phyloP scores from a whole-genome alignment of 2,888 invertebrate species.

The Meandrusa payeni region DNA sequence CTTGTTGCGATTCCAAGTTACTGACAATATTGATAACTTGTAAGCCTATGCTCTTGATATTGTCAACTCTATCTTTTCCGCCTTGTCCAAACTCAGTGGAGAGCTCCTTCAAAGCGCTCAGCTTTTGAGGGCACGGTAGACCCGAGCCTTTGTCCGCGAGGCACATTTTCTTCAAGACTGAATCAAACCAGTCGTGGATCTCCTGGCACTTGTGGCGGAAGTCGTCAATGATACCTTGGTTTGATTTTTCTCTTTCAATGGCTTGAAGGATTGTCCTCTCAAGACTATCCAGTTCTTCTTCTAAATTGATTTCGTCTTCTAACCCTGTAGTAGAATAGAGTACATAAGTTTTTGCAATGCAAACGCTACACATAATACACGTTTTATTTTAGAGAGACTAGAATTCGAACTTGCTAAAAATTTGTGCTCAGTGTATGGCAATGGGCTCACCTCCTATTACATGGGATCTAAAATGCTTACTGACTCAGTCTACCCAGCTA shows the following conservation, averaged over 20 bases:
- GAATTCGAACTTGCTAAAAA: no score
- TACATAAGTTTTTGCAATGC: no score
- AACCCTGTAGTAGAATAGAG: constrained; percentile 71
- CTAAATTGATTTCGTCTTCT: constrained; percentile 86
- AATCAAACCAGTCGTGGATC: constrained; percentile 91
- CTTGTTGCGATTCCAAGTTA: constrained; percentile 93
- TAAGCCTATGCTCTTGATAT: constrained; percentile 85
- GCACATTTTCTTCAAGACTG: constrained; percentile 89
- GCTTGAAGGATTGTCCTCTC: constrained; percentile 86
- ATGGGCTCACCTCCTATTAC: no score
- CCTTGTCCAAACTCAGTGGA: constrained; percentile 87
- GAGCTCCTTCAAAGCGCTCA: constrained; percentile 86
- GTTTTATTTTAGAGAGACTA: no score
- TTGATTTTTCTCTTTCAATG: constrained; percentile 87
- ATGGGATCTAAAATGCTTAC: no score
- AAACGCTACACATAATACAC: no score
- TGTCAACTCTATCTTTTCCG: constrained; percentile 86
- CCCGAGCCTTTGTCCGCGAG: constrained; percentile 92
- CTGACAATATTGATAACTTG: constrained; percentile 90
- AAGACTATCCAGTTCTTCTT: constrained; percentile 85
- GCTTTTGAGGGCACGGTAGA: constrained; percentile 89
- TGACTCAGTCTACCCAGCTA: no score
- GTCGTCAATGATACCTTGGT: constrained; percentile 88
- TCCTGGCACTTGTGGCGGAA: constrained; percentile 88
- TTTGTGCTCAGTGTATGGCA: no score